These are phyloP conservation scores for Protonemura montana DNA, from an alignment of 2,888 invertebrate species.

Conservation along the genomic window DNA sequence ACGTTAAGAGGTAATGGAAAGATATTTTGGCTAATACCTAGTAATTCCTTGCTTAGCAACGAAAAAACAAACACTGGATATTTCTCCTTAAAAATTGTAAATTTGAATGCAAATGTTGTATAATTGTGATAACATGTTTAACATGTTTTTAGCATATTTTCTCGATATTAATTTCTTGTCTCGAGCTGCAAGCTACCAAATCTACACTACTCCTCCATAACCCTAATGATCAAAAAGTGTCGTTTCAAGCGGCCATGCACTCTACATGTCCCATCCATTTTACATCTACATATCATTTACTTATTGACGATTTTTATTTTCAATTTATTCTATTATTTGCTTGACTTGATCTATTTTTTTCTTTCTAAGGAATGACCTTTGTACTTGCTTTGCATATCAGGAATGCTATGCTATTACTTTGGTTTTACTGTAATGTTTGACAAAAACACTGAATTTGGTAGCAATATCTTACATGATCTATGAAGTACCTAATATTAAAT, in stretches of 20 bases:
- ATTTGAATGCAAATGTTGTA: too few species aligned
- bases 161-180: too few species aligned
- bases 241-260: background rate
- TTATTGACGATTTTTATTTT: background rate
- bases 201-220: too few species aligned
- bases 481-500: background rate
- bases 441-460: background rate
- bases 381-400: background rate
- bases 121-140: too few species aligned
- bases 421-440: background rate
- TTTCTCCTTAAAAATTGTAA: too few species aligned
- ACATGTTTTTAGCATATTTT: too few species aligned
- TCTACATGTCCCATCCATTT: background rate
- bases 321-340: background rate
- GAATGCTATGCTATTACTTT: background rate
- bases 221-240: background rate
- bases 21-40: too few species aligned
- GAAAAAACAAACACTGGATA: too few species aligned
- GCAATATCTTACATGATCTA: background rate
- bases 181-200: too few species aligned
- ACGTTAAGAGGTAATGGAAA: too few species aligned
- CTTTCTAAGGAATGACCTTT: background rate
- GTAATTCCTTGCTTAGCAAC: too few species aligned
- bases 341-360: background rate
- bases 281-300: background rate